These are phyloP conservation scores for Coelinius sp. DNA, from an alignment of 2,888 invertebrate species.

Conservation along the genomic window DNA sequence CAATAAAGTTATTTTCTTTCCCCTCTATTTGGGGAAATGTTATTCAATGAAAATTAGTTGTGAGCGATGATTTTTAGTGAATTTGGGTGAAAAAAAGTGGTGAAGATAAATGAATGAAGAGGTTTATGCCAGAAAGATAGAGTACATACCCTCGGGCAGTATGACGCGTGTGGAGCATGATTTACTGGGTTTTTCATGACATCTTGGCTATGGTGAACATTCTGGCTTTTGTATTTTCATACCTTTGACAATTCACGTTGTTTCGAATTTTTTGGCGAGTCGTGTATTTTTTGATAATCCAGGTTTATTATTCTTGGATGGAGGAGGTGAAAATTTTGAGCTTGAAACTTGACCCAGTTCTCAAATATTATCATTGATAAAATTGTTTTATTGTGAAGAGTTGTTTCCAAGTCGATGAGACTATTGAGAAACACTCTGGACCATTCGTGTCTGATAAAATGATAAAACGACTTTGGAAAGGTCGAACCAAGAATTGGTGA, in stretches of 20 bases:
- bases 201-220: slow-evolving; percentile 23
- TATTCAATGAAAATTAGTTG: not conserved
- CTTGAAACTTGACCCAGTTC: not conserved
- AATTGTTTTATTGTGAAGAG: too few relatives aligned
- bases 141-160: not conserved
- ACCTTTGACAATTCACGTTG: slow-evolving; percentile 15
- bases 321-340: not conserved
- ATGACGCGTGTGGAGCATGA: not conserved
- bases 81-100: not conserved
- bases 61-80: not conserved
- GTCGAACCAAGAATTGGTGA: too few relatives aligned
- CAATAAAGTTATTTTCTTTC: too few relatives aligned
- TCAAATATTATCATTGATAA: not conserved
- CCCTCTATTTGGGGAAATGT: not conserved
- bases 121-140: slow-evolving; percentile 12
- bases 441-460: too few relatives aligned
- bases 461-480: too few relatives aligned
- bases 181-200: not conserved
- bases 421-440: too few relatives aligned
- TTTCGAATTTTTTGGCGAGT: not conserved
- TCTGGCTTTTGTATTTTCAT: slow-evolving; percentile 18
- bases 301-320: slow-evolving; percentile 9
- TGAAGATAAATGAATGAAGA: slow-evolving; percentile 18
- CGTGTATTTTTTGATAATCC: not conserved
- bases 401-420: too few relatives aligned